Percentiles rank a stretch among this genome's conserved stretches.
These are phyloP conservation scores for Sphinx pinastri DNA, from an alignment of 2,888 invertebrate species.

Conservation along the genomic window DNA sequence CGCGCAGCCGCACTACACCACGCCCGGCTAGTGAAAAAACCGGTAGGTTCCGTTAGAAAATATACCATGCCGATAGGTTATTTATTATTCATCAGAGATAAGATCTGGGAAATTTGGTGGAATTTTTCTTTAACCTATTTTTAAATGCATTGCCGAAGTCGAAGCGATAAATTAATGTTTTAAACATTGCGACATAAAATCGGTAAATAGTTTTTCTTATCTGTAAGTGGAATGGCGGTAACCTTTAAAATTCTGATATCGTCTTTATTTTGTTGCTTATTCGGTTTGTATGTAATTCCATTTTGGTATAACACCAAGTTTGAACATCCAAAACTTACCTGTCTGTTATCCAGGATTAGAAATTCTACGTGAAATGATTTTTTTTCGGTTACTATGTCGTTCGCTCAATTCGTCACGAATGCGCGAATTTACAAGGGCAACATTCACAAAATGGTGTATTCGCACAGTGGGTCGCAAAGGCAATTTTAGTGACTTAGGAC, in stretches of 20 bases:
- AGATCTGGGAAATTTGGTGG: slow-evolving; percentile 19
- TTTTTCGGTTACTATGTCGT: no score
- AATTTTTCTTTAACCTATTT: slow-evolving; percentile 27
- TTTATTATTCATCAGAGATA: slow-evolving; percentile 22
- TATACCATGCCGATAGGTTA: slow-evolving; percentile 1
- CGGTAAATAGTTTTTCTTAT: slow-evolving; percentile 3
- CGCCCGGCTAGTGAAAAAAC: slow-evolving; percentile 69
- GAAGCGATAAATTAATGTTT: background rate
- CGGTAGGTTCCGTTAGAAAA: slow-evolving; percentile 44
- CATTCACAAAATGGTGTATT: no score
- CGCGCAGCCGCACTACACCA: slow-evolving; percentile 81
- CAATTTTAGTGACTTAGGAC: no score
- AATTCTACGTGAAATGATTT: no score
- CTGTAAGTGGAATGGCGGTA: background rate
- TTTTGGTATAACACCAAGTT: no score
- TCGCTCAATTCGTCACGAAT: no score
- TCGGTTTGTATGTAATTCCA: no score
- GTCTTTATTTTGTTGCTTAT: background rate
- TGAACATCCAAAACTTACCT: no score
- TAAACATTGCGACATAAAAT: background rate
- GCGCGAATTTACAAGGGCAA: no score
- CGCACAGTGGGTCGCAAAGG: no score
- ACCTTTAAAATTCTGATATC: background rate
- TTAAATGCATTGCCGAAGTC: background rate
- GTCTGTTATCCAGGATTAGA: no score